These are phyloP conservation scores for Crotalus helleri DNA, from an alignment of 2,113 vertebrate genomes.

Conservation along the genomic window DNA sequence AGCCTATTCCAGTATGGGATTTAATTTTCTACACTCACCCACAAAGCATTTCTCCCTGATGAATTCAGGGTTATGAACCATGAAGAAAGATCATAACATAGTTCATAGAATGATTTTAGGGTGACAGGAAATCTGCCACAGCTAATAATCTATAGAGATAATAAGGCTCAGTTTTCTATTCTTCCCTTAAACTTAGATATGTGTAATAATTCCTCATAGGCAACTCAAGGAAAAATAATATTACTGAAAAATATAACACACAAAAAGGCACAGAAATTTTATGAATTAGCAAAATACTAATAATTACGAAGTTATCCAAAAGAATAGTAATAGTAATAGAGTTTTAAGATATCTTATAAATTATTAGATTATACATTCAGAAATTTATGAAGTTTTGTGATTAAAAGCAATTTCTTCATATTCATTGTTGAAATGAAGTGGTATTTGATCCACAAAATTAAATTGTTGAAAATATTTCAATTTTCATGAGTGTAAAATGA, in stretches of 20 bases:
- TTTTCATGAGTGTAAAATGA: background rate
- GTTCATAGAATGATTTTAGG: background rate
- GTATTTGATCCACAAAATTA: background rate
- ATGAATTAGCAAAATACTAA: background rate
- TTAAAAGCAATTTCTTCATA: background rate
- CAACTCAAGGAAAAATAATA: background rate
- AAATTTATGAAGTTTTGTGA: background rate
- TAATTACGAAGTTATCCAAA: background rate
- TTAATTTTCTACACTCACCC: background rate
- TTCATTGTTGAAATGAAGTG: background rate
- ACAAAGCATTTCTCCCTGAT: background rate
- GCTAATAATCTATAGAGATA: background rate
- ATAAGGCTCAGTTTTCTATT: background rate
- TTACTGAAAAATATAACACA: background rate
- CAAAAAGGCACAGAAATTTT: background rate
- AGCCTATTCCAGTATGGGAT: background rate
- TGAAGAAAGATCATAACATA: background rate
- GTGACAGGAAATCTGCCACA: background rate
- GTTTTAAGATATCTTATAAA: background rate
- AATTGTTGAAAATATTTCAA: background rate
- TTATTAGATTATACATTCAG: background rate
- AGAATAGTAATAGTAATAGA: background rate
- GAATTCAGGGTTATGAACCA: constrained; percentile 8
- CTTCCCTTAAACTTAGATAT: background rate
- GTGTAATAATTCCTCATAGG: background rate